Evolutionary conservation across 37 sponge, comb jelly and placozoan genomes (phyloP), one percentile per base, ranked within the genome.

Genomic region (Halisarca cf. caerulea): DNA sequence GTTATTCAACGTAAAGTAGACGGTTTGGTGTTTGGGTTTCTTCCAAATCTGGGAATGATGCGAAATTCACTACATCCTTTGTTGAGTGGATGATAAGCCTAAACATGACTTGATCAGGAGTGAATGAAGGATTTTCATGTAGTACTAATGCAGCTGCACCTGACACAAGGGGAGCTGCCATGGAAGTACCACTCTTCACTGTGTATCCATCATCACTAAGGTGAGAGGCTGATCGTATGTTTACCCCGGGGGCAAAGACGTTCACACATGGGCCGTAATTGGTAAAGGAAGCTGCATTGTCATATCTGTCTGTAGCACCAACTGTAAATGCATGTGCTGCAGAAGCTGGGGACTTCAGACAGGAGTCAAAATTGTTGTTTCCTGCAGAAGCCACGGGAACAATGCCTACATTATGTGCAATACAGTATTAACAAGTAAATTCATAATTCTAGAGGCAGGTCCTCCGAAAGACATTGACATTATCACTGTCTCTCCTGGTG

Each of bases 391-490:
- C 90, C 30, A 93, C 81, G 0, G 83, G 59, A 3, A 83, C 40
- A 36, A 90, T 82, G 2, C 94, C 94, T 14, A 2, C 2, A 11
- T 24, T 37, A 39, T 89, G 35, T 39, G 87, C 80, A 20, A 41
- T 61, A n/a, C 47, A 20, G 43, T 61, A n/a, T 53, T 80, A 24
- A 93, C 34, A 4, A 66, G 86, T 42, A 74, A 53, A 66, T 88
- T 59, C 4, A 93, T 59, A 17, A 85, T 21, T 14, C 35, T 69
- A 61, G 59, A 59, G 41, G 24, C 61, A 7, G 55, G 51, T 2
- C 91, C 88, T 18, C 61, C 51, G 27, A 93, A 64, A 18, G 94
- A 90, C 86, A 93, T 84, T 15, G 88, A 87, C 17, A 93, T 88
- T 0, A 93, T 57, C 6, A 88, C 59, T n/a, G n/a, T n/a, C n/a